Percentiles rank a stretch among this genome's conserved stretches.
phyloP scores from a whole-genome alignment of 2,888 invertebrate species.

The Stratiomys singularior region DNA sequence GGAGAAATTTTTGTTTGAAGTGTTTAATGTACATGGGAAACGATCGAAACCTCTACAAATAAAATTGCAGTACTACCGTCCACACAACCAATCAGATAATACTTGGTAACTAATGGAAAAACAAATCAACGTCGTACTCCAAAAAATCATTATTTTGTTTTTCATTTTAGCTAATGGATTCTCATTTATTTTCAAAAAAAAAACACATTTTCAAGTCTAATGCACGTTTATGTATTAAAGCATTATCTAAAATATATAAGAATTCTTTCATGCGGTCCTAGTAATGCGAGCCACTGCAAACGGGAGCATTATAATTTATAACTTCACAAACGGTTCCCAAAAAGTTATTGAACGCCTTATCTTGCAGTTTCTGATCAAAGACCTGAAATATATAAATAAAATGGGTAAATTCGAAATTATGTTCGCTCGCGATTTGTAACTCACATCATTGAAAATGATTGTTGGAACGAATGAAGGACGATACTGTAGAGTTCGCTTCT shows the following conservation, averaged over 20 bases:
- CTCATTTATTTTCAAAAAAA: no score
- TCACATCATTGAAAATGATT: conserved; percentile 67
- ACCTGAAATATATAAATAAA: conserved; percentile 56
- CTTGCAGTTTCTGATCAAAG: conserved; percentile 65
- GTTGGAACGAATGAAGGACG: conserved; percentile 68
- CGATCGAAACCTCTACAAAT: no score
- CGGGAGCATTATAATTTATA: conserved; percentile 40
- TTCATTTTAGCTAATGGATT: no score
- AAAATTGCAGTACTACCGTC: no score
- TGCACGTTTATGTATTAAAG: neutral
- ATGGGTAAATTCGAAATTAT: no score
- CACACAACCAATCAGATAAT: no score
- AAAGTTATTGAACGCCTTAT: conserved; percentile 64
- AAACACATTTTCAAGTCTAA: neutral
- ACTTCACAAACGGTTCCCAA: conserved; percentile 63
- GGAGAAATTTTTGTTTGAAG: no score
- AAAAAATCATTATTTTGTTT: no score
- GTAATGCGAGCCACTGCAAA: conserved; percentile 32
- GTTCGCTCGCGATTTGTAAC: conserved; percentile 52
- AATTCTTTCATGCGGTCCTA: neutral
- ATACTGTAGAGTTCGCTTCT: conserved; percentile 62
- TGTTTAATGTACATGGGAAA: no score
- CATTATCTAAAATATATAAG: conserved; percentile 6
- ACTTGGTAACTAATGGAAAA: no score
- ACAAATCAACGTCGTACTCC: no score